Base-by-base conservation (phyloP, 2,888 invertebrate species). In the Ellobium chinense region DNA sequence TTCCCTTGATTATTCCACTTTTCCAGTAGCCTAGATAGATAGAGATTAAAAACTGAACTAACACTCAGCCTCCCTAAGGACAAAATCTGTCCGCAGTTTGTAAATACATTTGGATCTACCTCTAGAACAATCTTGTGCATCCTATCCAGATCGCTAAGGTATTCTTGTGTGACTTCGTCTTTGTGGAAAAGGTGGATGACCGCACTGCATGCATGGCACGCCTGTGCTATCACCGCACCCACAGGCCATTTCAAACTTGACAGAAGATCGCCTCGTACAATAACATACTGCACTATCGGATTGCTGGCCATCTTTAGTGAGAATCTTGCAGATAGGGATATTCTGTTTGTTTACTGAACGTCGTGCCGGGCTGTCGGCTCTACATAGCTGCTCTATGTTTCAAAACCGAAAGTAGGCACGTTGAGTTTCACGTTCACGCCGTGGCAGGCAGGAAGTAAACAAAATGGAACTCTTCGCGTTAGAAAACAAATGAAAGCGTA, bases 71-170 rank as follows among this genome's bases (percentile, higher is more conserved):
- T n/a, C n/a, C n/a, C n/a, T n/a, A n/a, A n/a, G n/a, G n/a, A n/a
- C n/a, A n/a, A n/a, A n/a, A n/a, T n/a, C n/a, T n/a, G n/a, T n/a
- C n/a, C n/a, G n/a, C n/a, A n/a, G n/a, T n/a, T n/a, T n/a, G n/a
- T n/a, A n/a, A n/a, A n/a, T n/a, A n/a, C n/a, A n/a, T n/a, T n/a
- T n/a, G n/a, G n/a, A n/a, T n/a, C n/a, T 85, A 97, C 97, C 95
- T 97, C 97, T 79, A 98, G 94, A 46, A 98, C 96, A 76, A 98
- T 96, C 95, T 99, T 99, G 92, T 98, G 98, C 99, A 99, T 99
- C 91, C 95, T 96, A 91, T 99, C 97, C 89, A 99, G 93, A 93
- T 99, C 96, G 46, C 94, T 94, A 27, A 98, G 94, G 93, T 99
- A 99, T 69, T 94, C 93, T 89, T 95, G 94, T 0, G 97, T 97